Conservation (phyloP, 2,113 vertebrate species). For the Forbesichthys agassizii region DNA sequence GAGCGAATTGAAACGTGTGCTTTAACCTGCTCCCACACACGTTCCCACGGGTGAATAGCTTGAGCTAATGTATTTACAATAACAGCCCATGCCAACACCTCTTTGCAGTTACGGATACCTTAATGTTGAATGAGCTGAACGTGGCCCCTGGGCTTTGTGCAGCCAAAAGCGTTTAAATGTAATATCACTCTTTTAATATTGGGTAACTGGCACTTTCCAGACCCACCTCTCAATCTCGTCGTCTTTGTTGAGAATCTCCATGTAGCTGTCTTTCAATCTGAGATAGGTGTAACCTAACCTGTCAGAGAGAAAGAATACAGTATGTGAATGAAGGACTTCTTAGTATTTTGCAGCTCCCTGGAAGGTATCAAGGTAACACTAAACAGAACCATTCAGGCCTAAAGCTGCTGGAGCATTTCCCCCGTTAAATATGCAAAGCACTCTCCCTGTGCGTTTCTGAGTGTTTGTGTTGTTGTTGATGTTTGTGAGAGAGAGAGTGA, state of each 20-base stretch:
- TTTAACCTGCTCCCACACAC: slow-evolving; percentile 6
- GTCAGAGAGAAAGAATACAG: slow-evolving; percentile 14
- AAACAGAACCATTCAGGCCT: not conserved
- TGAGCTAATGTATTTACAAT: slow-evolving; percentile 22
- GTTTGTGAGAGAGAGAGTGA: too few relatives aligned
- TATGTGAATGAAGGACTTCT: not conserved
- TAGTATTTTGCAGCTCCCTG: not conserved
- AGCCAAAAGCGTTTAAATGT: slow-evolving; percentile 19
- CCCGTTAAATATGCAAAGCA: too few relatives aligned
- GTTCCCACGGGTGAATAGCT: slow-evolving; percentile 28
- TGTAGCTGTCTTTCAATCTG: slow-evolving; percentile 89
- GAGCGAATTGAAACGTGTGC: too few relatives aligned
- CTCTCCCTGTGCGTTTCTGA: too few relatives aligned
- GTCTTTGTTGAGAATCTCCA: slow-evolving; percentile 95
- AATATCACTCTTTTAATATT: slow-evolving; percentile 21
- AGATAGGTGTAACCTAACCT: slow-evolving; percentile 95
- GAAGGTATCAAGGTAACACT: not conserved
- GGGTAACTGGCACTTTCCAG: slow-evolving; percentile 18
- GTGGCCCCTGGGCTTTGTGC: slow-evolving; percentile 21
- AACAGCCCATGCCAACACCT: slow-evolving; percentile 19
- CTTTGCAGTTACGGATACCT: slow-evolving; percentile 7
- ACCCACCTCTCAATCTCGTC: slow-evolving; percentile 89
- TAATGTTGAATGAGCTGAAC: not conserved
- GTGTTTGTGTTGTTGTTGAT: too few relatives aligned
- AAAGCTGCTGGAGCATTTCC: too few relatives aligned